Conservation (phyloP, 2,113 vertebrate genomes). For the Centropristis striata region DNA sequence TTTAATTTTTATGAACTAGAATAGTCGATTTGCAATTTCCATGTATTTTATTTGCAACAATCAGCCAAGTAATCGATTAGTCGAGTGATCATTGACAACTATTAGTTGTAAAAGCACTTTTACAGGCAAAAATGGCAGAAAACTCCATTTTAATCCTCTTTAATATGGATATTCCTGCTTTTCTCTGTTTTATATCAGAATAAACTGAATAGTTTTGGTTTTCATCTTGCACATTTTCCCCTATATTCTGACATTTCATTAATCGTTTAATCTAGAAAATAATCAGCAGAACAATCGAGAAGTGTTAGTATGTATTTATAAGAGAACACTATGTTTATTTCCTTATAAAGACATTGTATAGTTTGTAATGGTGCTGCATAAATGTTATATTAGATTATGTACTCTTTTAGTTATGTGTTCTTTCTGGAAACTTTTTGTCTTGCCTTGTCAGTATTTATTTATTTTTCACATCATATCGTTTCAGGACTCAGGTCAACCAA, state of each 20-base stretch:
- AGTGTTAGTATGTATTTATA: background rate
- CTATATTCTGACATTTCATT: too few relatives aligned
- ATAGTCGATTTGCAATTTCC: background rate
- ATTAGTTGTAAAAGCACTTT: too few relatives aligned
- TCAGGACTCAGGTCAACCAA: constrained; percentile 90
- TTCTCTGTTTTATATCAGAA: too few relatives aligned
- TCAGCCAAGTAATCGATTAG: too few relatives aligned
- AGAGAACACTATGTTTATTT: background rate
- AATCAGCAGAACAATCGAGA: too few relatives aligned
- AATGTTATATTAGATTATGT: background rate
- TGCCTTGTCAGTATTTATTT: background rate
- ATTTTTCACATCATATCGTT: constrained; percentile 9
- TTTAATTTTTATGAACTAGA: background rate
- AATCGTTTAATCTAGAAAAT: too few relatives aligned
- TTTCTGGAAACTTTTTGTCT: background rate
- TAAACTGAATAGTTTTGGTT: too few relatives aligned
- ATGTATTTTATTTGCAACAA: background rate
- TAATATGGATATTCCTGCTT: too few relatives aligned
- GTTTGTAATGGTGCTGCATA: background rate
- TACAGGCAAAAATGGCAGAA: too few relatives aligned
- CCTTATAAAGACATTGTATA: background rate
- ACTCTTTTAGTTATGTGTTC: background rate
- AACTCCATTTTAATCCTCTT: too few relatives aligned
- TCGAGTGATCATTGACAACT: too few relatives aligned
- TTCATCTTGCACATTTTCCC: too few relatives aligned